A percentile compares a stretch with the other conserved stretches of the same genome.
Conservation (phyloP, 2,888 invertebrate species). For the Eurytoma adleriae region DNA sequence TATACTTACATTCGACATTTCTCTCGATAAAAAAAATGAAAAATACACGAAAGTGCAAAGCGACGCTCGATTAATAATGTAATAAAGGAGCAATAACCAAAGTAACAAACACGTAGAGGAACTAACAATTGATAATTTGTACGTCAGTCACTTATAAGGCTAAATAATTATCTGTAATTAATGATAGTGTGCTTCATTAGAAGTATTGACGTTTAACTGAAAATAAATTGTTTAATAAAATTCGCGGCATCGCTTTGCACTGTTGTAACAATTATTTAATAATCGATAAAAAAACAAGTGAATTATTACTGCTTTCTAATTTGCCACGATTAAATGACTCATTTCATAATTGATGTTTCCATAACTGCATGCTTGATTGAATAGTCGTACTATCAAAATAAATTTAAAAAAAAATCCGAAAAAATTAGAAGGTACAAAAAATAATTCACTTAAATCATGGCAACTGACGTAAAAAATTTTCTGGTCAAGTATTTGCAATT, state of each 20-base stretch:
- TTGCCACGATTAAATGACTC: not conserved
- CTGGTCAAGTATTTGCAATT: no score
- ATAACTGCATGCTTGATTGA: not conserved
- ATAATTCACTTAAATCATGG: not conserved
- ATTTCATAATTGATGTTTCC: not conserved
- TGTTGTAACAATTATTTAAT: slow-evolving; percentile 36
- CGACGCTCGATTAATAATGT: slow-evolving; percentile 51
- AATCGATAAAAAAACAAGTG: slow-evolving; percentile 22
- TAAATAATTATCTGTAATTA: slow-evolving; percentile 47
- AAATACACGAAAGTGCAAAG: slow-evolving; percentile 51
- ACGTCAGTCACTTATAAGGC: slow-evolving; percentile 37
- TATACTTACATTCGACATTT: slow-evolving; percentile 55
- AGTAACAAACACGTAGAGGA: slow-evolving; percentile 53
- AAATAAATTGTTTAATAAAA: slow-evolving; percentile 41
- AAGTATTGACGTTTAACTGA: slow-evolving; percentile 37
- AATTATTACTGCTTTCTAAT: slow-evolving; percentile 33
- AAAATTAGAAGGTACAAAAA: not conserved
- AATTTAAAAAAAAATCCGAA: slow-evolving; percentile 30
- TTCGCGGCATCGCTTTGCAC: slow-evolving; percentile 54
- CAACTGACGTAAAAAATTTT: not conserved
- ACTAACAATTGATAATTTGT: slow-evolving; percentile 53
- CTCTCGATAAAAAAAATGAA: slow-evolving; percentile 52
- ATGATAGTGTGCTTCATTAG: slow-evolving; percentile 51
- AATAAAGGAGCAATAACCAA: slow-evolving; percentile 39
- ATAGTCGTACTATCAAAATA: not conserved